Evolutionary conservation across 92 coral and sea anemone genomes (phyloP).

Genomic region (Pocillopora meandrina): DNA sequence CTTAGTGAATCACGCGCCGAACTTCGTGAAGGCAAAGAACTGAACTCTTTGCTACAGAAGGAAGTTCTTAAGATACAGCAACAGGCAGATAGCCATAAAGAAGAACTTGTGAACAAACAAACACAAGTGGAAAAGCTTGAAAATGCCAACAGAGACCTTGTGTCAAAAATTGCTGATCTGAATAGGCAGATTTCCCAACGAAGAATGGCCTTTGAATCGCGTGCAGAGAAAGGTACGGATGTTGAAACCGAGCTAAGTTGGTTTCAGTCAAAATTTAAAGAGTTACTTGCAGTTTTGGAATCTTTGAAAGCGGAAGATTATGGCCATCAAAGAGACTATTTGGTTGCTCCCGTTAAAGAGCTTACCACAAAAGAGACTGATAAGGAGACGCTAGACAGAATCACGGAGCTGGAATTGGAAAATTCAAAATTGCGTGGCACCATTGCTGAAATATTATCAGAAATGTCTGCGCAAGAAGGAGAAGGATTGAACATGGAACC

Average conservation of each 20-base stretch:
- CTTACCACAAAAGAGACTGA: constrained; percentile 57
- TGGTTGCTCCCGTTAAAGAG: constrained; percentile 41
- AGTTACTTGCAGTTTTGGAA: constrained; percentile 46
- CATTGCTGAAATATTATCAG: constrained; percentile 52
- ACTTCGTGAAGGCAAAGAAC: constrained; percentile 52
- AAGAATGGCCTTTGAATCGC: constrained; percentile 51
- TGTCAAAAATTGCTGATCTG: constrained; percentile 51
- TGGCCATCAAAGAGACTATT: constrained; percentile 45
- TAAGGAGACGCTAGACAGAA: constrained; percentile 60
- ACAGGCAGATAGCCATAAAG: constrained; percentile 42
- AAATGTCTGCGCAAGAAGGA: constrained; percentile 47
- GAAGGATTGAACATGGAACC: constrained; percentile 43
- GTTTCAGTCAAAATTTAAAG: constrained; percentile 49
- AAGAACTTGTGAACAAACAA: constrained; percentile 50
- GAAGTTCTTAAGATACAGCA: constrained; percentile 53
- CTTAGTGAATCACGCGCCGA: constrained; percentile 62
- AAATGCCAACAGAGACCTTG: constrained; percentile 53
- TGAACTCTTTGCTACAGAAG: constrained; percentile 45
- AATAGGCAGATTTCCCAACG: constrained; percentile 54
- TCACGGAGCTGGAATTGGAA: constrained; percentile 59
- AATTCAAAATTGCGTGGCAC: constrained; percentile 48
- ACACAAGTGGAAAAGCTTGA: constrained; percentile 61
- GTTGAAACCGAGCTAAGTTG: constrained; percentile 47
- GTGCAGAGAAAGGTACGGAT: constrained; percentile 33
- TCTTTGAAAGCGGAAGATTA: constrained; percentile 52